These are phyloP conservation scores for Mechanitis messenoides DNA, from an alignment of 2,888 invertebrate species.

Conservation along the genomic window DNA sequence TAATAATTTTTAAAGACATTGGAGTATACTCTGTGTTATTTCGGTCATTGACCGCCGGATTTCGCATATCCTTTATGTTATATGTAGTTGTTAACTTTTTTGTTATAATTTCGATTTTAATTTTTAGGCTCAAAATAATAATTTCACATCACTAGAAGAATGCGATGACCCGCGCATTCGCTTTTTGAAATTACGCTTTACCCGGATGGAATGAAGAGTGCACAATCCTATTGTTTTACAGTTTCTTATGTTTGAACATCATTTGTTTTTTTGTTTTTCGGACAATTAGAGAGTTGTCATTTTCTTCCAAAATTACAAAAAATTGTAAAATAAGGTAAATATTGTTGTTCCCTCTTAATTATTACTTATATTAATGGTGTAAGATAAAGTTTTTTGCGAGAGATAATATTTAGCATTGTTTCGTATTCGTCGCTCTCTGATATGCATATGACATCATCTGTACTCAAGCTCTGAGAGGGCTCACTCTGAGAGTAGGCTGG, in stretches of 20 bases:
- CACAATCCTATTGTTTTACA: conserved; percentile 74
- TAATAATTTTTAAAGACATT: conserved; percentile 61
- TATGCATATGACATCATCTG: conserved; percentile 69
- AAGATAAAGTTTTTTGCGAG: conserved; percentile 29
- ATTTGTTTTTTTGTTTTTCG: conserved; percentile 78
- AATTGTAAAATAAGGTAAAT: conserved; percentile 75
- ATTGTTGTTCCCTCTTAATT: conserved; percentile 38
- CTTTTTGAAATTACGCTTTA: conserved; percentile 70
- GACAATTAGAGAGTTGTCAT: conserved; percentile 73
- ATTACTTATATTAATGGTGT: conserved; percentile 23
- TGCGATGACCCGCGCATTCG: conserved; percentile 68
- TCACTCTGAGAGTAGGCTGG: conserved; percentile 37
- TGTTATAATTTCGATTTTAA: conserved; percentile 58
- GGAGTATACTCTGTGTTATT: conserved; percentile 71
- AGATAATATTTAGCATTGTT: conserved; percentile 41
- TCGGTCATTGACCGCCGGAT: conserved; percentile 77
- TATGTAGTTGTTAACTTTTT: conserved; percentile 56
- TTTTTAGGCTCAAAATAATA: conserved; percentile 59
- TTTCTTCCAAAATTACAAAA: conserved; percentile 76
- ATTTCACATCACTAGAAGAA: conserved; percentile 68
- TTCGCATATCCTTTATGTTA: conserved; percentile 66
- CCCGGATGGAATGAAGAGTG: conserved; percentile 76
- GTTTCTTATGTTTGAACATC: conserved; percentile 76
- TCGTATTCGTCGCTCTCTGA: conserved; percentile 65
- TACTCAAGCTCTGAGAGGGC: conserved; percentile 50